Percentiles rank a stretch among this genome's conserved stretches.
Evolutionary conservation across 2,888 invertebrate species (phyloP).

Genomic region (Calameuta pallipes): DNA sequence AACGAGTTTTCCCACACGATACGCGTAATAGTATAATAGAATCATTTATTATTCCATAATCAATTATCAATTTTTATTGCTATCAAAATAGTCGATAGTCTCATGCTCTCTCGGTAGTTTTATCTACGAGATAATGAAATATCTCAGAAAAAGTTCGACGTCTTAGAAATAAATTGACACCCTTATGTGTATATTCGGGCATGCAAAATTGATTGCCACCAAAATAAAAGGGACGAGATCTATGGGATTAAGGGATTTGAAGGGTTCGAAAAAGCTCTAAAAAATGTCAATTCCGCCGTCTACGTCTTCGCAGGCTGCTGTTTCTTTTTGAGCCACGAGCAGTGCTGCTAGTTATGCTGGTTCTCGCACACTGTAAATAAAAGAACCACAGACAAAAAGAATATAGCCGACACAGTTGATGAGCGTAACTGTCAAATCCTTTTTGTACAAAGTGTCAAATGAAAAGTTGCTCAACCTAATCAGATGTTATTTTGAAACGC

Average conservation of each 20-base stretch:
- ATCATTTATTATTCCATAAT: too few species aligned
- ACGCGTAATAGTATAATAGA: neutral
- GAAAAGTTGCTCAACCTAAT: too few species aligned
- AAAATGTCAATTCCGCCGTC: neutral
- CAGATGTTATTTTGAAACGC: too few species aligned
- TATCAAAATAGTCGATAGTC: too few species aligned
- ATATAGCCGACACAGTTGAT: neutral
- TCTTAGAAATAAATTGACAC: too few species aligned
- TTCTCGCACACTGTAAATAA: neutral
- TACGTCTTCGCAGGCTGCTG: neutral
- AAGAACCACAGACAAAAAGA: neutral
- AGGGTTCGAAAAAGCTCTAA: neutral
- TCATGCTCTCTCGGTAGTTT: neutral
- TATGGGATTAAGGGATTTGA: neutral
- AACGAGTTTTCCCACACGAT: neutral
- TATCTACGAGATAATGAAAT: neutral
- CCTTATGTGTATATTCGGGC: neutral
- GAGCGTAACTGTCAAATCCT: neutral
- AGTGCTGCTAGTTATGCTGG: neutral
- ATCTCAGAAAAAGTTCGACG: neutral
- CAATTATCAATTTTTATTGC: too few species aligned
- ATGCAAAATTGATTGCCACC: neutral
- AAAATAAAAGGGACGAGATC: neutral
- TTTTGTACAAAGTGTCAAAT: too few species aligned
- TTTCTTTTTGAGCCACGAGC: neutral